Evolutionary conservation across 2,888 invertebrate species (phyloP), one percentile per base, ranked within the genome.

Genomic region (Agonopterix subpropinquella): DNA sequence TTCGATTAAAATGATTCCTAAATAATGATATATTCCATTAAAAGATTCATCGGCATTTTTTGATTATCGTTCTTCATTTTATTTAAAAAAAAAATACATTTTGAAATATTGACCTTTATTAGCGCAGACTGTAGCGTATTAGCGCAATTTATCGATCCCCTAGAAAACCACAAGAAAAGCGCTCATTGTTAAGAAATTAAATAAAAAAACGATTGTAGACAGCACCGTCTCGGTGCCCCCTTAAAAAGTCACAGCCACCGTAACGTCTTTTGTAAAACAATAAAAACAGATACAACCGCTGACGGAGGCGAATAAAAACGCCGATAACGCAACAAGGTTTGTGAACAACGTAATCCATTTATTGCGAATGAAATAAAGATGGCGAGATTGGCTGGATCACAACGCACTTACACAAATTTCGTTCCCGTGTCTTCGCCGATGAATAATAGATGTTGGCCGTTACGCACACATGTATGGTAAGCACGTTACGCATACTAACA

Each of bases 351-450:
- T 83, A 83, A 85, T 85, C 81, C 81, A 80, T 81, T 85, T 86
- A 86, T 80, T 71, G 74, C 59, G 73, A 79, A 82, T 80, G 77
- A 83, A 86, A 86, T 84, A 85, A 85, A 81, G 77, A 83, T 82
- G 74, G 71, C 68, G 72, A 80, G 79, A 84, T 84, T 81, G 84
- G 75, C 71, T 77, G 79, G 80, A 83, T 84, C 84, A 82, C 82
- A 83, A 81, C 81, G 74, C 82, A 84, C 83, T 85, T 84, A 83
- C 79, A 85, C 84, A 85, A 85, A 84, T 85, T 84, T 83, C 77
- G 73, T 81, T 81, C 73, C 73, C 79, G 73, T 84, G 83, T 85
- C 85, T 85, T 82, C 78, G 67, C 58, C 65, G 70, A 81, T 87
- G 83, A 86, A 87, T 87, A 84, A 85, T 85, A 83, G 75, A 87